Percentiles rank a stretch among this genome's conserved stretches.
These are phyloP conservation scores for Champsocephalus gunnari DNA, from an alignment of 2,797 vertebrate species.

Conservation along the genomic window DNA sequence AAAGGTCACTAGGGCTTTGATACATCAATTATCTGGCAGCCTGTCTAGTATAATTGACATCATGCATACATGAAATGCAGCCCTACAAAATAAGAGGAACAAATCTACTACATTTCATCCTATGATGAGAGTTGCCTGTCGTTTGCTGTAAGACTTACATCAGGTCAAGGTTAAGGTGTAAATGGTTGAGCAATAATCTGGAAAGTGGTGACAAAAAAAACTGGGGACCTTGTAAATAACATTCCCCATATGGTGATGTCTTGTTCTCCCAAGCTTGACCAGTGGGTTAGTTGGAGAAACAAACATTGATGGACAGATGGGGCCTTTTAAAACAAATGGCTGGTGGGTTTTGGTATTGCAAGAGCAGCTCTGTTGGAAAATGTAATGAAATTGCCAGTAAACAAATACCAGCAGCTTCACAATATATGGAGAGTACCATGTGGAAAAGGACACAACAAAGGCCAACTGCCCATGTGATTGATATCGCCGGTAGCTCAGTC, in stretches of 20 bases:
- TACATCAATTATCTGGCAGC: not conserved
- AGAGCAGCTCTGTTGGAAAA: no score
- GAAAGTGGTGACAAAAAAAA: constrained; percentile 9
- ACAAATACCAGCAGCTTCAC: no score
- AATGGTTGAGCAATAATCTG: constrained; percentile 9
- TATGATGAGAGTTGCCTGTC: not conserved
- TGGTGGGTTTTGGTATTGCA: no score
- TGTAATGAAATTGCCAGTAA: no score
- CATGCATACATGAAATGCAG: not conserved
- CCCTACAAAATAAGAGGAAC: not conserved
- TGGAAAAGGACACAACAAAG: no score
- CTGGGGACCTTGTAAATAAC: not conserved
- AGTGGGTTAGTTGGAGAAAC: constrained; percentile 1
- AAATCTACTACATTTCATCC: no score
- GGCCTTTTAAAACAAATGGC: not conserved
- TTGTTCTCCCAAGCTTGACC: not conserved
- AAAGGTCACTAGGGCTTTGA: constrained; percentile 12
- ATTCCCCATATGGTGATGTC: not conserved
- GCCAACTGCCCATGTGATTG: no score
- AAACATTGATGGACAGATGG: not conserved
- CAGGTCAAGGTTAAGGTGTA: not conserved
- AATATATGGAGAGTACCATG: no score
- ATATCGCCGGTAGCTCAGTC: no score
- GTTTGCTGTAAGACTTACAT: not conserved
- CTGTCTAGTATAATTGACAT: not conserved